Conservation (phyloP, 2,113 vertebrate species). For the Macrotis lagotis region DNA sequence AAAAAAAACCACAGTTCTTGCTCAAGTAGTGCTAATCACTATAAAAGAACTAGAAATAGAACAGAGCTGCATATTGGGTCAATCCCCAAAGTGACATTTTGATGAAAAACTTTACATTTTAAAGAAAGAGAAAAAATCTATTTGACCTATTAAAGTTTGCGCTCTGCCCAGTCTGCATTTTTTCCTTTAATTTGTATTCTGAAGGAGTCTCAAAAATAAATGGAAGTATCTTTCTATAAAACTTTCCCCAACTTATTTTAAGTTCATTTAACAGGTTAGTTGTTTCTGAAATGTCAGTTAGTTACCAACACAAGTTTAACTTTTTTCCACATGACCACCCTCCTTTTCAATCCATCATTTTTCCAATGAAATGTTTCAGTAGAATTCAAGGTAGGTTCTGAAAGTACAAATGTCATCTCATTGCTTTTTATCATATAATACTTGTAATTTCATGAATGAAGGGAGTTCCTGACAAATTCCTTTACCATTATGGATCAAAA, state of each 20-base stretch:
- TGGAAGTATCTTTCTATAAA: slow-evolving; percentile 22
- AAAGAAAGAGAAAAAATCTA: slow-evolving; percentile 69
- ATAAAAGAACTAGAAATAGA: slow-evolving; percentile 77
- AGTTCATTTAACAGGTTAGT: slow-evolving; percentile 11
- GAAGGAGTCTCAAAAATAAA: background rate
- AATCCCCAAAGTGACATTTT: slow-evolving; percentile 71
- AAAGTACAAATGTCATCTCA: background rate
- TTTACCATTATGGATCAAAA: background rate
- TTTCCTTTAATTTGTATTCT: slow-evolving; percentile 77
- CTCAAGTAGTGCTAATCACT: slow-evolving; percentile 60
- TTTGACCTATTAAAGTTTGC: slow-evolving; percentile 79
- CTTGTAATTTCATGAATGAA: background rate
- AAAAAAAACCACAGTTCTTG: no score
- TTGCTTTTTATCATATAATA: background rate
- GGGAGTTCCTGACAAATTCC: background rate
- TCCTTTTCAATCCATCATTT: slow-evolving; percentile 52
- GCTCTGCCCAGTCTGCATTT: slow-evolving; percentile 59
- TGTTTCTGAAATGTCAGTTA: slow-evolving; percentile 28
- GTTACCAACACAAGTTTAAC: background rate
- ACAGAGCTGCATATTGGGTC: slow-evolving; percentile 76
- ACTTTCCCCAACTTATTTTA: slow-evolving; percentile 10
- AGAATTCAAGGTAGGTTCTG: background rate
- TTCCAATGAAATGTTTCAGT: slow-evolving; percentile 10
- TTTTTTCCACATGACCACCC: slow-evolving; percentile 21
- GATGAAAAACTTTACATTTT: slow-evolving; percentile 67